Evolutionary conservation across 2,113 vertebrate species (phyloP).

Genomic region (Bubo scandiacus): DNA sequence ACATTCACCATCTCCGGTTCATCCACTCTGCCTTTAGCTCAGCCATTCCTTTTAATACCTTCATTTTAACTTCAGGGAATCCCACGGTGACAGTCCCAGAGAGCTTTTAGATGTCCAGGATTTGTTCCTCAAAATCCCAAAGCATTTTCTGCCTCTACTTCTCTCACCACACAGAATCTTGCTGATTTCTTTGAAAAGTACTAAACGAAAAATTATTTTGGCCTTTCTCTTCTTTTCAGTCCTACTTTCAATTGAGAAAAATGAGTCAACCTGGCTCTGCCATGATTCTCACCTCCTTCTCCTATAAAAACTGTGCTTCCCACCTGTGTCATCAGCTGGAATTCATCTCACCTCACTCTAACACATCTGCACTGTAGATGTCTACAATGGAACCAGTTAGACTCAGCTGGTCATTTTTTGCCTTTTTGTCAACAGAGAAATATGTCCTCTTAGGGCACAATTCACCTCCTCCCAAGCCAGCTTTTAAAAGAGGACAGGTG

Average conservation of each 20-base stretch:
- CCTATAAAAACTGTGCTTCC: not conserved
- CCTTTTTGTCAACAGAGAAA: not conserved
- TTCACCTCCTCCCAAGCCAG: not conserved
- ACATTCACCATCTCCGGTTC: not conserved
- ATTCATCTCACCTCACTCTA: not conserved
- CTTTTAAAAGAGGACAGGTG: not conserved
- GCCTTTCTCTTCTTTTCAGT: not conserved
- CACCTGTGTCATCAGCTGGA: not conserved
- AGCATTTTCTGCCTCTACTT: not conserved
- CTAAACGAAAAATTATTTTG: not conserved
- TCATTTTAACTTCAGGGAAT: not conserved
- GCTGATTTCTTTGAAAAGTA: not conserved
- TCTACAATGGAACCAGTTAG: not conserved
- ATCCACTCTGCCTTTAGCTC: not conserved
- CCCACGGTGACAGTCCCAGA: not conserved
- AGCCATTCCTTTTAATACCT: not conserved
- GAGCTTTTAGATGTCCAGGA: not conserved
- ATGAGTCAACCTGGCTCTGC: not conserved
- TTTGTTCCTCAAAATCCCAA: not conserved
- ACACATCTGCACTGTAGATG: not conserved
- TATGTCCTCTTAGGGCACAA: not conserved
- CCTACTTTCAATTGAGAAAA: not conserved
- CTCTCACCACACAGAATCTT: not conserved
- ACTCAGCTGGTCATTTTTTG: not conserved
- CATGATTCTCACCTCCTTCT: not conserved